Conservation (phyloP, 2,888 invertebrate genomes). For the Augochlorella aurata region DNA sequence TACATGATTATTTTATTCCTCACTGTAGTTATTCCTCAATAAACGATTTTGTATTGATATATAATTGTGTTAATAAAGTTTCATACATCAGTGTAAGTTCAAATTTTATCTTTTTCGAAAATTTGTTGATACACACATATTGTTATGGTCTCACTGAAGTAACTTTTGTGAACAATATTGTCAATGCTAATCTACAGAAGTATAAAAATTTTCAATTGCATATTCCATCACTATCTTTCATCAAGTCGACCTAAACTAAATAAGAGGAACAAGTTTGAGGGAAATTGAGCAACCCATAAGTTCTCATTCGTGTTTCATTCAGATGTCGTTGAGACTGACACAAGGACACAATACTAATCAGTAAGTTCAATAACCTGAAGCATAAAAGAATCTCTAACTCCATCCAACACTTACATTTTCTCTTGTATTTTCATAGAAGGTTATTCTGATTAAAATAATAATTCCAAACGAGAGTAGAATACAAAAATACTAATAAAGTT, state of each 20-base stretch:
- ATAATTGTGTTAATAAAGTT: too few species aligned
- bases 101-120: not conserved
- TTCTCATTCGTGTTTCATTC: not conserved
- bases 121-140: not conserved
- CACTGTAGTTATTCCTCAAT: too few species aligned
- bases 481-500: too few species aligned
- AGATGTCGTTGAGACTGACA: not conserved
- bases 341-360: slow-evolving; percentile 26
- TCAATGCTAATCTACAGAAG: not conserved
- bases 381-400: slow-evolving; percentile 14
- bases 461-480: too few species aligned
- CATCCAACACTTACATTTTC: not conserved
- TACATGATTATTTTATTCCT: too few species aligned
- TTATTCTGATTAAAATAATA: not conserved
- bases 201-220: not conserved
- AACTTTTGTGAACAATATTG: not conserved
- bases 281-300: not conserved
- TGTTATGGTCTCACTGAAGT: not conserved
- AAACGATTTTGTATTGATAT: too few species aligned
- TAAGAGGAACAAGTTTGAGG: not conserved
- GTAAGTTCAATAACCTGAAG: slow-evolving; percentile 27
- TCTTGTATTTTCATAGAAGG: not conserved
- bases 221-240: not conserved
- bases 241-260: not conserved
- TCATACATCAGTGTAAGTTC: not conserved